Evolutionary conservation across 1,140 invertebrate species (phyloP).

Genomic region (Riptortus pedestris): DNA sequence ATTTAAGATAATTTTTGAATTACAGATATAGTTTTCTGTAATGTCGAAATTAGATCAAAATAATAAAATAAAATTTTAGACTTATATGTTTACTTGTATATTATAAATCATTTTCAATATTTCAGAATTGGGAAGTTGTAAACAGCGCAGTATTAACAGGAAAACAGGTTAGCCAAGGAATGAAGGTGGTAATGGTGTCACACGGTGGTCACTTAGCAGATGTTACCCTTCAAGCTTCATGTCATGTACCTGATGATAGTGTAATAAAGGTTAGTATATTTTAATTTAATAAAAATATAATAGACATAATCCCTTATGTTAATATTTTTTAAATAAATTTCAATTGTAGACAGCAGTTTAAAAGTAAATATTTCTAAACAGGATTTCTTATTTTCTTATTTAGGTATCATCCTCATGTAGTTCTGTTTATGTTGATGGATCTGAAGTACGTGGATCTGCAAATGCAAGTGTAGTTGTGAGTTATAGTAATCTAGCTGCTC

Average conservation of each 20-base stretch:
- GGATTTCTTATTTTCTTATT: not conserved
- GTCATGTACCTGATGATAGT: conserved; percentile 88
- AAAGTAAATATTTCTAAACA: not conserved
- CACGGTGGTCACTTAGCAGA: conserved; percentile 87
- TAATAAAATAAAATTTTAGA: too few relatives aligned
- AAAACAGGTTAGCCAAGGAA: conserved; percentile 81
- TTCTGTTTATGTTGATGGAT: conserved; percentile 91
- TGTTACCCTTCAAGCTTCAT: conserved; percentile 89
- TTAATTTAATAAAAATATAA: too few relatives aligned
- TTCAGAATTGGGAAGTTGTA: conserved; percentile 86
- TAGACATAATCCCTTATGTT: too few relatives aligned
- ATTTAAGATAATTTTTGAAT: too few relatives aligned
- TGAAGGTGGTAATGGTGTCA: conserved; percentile 91
- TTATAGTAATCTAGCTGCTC: conserved; percentile 81
- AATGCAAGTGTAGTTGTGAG: conserved; percentile 90
- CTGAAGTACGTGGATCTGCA: conserved; percentile 85
- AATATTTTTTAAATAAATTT: not conserved
- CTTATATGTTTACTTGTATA: too few relatives aligned
- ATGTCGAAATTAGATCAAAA: too few relatives aligned
- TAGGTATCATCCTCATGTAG: conserved; percentile 93
- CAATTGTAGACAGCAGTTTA: not conserved
- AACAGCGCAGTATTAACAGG: conserved; percentile 93
- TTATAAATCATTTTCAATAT: too few relatives aligned
- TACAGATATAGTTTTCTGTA: too few relatives aligned
- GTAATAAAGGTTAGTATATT: conserved; percentile 72